Percentiles rank a stretch among this genome's conserved stretches.
These are phyloP conservation scores for Leucosticte australis DNA, from an alignment of 2,113 vertebrate species.

Conservation along the genomic window DNA sequence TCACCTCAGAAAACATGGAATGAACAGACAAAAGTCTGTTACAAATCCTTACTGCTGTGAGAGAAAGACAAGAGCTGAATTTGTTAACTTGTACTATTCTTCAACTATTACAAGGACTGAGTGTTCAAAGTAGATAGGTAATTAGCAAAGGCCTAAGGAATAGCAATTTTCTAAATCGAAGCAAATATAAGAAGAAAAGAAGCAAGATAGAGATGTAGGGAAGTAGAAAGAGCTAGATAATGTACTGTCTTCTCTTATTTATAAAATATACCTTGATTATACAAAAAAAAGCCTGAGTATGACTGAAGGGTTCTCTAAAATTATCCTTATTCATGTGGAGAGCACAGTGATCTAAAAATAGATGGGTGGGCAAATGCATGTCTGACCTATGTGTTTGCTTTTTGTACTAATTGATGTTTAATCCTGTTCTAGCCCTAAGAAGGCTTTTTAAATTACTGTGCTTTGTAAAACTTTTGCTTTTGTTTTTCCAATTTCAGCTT, in stretches of 20 bases:
- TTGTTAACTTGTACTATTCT: not conserved
- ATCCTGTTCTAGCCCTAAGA: not conserved
- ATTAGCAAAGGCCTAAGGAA: not conserved
- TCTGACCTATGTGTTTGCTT: not conserved
- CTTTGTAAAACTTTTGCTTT: not conserved
- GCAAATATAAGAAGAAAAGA: not conserved
- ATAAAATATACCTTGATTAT: not conserved
- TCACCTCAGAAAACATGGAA: not conserved
- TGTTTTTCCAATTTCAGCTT: slow-evolving; percentile 57
- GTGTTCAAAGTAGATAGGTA: not conserved
- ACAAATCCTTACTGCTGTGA: not conserved
- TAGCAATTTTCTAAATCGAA: not conserved
- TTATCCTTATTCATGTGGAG: not conserved
- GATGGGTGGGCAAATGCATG: not conserved
- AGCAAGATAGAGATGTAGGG: not conserved
- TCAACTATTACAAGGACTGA: not conserved
- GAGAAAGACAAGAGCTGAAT: not conserved
- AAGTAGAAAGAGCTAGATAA: not conserved
- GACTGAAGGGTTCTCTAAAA: not conserved
- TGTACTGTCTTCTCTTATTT: not conserved
- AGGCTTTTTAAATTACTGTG: not conserved
- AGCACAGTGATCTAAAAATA: not conserved
- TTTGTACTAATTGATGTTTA: not conserved
- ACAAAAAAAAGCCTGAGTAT: not conserved
- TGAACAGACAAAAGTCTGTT: not conserved